Base-by-base conservation (phyloP, 2,888 invertebrate species). In the Azorinus chamasolen region DNA sequence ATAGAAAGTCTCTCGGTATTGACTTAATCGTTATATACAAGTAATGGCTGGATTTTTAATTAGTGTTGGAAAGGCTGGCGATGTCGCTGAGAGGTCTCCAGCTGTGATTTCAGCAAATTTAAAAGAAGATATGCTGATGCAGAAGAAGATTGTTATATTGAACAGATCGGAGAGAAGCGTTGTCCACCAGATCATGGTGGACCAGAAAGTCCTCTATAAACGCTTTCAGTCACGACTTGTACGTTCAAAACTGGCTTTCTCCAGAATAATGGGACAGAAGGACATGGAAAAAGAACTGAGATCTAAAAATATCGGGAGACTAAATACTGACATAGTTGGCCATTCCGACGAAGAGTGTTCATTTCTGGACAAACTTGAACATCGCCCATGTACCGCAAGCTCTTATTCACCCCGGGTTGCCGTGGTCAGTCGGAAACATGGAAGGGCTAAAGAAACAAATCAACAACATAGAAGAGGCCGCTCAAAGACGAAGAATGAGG, bases 161-260 rank as follows among this genome's bases (percentile, higher is more conserved):
- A 79, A 85, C 54, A 61, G 87, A 14, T 83, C 84, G 3, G 85
- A 87, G 72, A 81, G 62, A 48, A 82, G 78, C 41, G 69, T 88
- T 6, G 85, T 86, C 0, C 87, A 88, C 46, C 78, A 86, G 59
- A 86, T 89, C 14, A 80, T 79, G 41, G 85, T 87, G 12, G 87
- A 88, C 39, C 88, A 89, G 66, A 88, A 87, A 65, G 84, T 89
- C 22, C 72, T 86, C 25, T 87, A 83, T 70, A 84, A 79, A 62
- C 68, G 84, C 2, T 88, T 87, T 74, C 87, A 87, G 54, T 79
- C 82, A 18, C 83, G 84, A 24, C 73, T 88, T n/a, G 71, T 79
- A n/a, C 72, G 86, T 24, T 87, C 88, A 4, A 84, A 85, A 63
- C 73, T 88, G 8, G 80, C 83, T 1, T 79, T 82, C 27, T 86